Conservation (phyloP, 2,113 vertebrate species). For the Cinclus mexicanus region DNA sequence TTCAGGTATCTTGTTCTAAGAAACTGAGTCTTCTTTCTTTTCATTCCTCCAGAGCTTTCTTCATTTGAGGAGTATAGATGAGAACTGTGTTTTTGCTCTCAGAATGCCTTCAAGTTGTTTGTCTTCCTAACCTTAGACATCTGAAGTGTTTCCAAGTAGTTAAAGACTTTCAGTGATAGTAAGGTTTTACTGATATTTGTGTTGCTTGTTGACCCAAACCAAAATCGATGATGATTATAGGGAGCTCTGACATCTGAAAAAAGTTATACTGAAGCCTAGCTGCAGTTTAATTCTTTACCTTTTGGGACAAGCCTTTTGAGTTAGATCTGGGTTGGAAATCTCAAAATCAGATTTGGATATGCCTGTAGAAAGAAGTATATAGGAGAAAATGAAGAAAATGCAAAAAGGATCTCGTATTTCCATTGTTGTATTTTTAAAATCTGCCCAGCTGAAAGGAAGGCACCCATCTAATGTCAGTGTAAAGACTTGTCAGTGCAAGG, state of each 20-base stretch:
- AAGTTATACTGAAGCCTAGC: background rate
- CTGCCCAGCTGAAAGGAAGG: background rate
- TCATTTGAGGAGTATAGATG: background rate
- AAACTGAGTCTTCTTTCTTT: constrained; percentile 26
- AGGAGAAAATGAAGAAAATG: background rate
- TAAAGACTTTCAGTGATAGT: background rate
- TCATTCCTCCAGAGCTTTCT: background rate
- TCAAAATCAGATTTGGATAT: background rate
- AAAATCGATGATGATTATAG: background rate
- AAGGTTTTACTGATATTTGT: background rate
- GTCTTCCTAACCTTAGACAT: constrained; percentile 8
- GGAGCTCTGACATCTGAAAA: constrained; percentile 27
- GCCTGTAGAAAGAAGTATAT: background rate
- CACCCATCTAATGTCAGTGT: background rate
- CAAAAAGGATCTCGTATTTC: background rate
- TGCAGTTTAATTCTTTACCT: constrained; percentile 19
- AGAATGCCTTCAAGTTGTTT: background rate
- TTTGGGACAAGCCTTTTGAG: constrained; percentile 25
- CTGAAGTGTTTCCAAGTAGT: constrained; percentile 29
- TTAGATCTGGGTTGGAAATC: constrained; percentile 14
- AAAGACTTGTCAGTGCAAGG: background rate
- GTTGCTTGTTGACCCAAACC: background rate
- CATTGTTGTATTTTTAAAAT: background rate
- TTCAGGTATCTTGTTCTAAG: constrained; percentile 56
- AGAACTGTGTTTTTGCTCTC: background rate